Conservation (phyloP, 2,113 vertebrate genomes). For the Percina caprodes region DNA sequence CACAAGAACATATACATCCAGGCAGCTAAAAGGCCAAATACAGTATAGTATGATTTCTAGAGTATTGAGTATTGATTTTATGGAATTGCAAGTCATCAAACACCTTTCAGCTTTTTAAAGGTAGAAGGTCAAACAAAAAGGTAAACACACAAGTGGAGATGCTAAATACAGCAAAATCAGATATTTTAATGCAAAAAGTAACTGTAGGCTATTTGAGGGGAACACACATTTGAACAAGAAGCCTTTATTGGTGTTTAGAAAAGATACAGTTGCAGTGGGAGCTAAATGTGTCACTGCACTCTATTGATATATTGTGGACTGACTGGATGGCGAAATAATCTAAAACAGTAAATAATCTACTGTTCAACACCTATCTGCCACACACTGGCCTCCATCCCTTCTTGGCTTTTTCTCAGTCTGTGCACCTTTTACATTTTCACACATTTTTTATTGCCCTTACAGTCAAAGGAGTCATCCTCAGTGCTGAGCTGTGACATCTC, state of each 20-base stretch:
- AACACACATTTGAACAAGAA: background rate
- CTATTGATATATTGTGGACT: background rate
- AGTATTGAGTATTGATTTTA: background rate
- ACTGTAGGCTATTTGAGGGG: background rate
- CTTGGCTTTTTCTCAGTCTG: background rate
- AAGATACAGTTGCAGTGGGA: background rate
- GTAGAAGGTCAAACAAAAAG: background rate
- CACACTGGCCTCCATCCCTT: background rate
- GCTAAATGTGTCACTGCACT: background rate
- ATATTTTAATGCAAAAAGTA: background rate
- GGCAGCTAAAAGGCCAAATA: conserved; percentile 1
- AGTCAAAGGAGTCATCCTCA: conserved; percentile 98
- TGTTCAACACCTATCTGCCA: background rate
- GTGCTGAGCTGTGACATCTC: conserved; percentile 98
- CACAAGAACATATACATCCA: background rate
- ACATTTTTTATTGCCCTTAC: conserved; percentile 31
- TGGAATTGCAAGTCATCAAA: background rate
- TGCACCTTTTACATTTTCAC: background rate
- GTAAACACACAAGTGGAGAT: background rate
- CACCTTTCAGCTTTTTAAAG: background rate
- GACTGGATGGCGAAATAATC: background rate
- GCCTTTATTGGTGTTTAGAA: background rate
- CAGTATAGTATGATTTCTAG: background rate
- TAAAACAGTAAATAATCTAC: background rate
- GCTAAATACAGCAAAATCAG: background rate